Conservation (phyloP, 2,888 invertebrate genomes). For the Hydrotaea cyrtoneurina region DNA sequence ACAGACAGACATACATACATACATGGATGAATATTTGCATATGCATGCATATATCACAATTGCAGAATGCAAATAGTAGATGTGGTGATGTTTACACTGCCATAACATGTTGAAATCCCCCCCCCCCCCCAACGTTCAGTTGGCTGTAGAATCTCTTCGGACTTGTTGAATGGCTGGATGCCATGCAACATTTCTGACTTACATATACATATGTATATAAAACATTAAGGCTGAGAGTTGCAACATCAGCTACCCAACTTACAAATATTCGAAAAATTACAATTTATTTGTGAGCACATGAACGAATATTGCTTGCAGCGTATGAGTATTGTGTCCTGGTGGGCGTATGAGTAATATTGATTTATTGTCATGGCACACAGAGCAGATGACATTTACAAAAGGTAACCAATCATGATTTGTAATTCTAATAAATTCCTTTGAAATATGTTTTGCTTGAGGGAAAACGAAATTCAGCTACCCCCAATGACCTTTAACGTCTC, state of each 20-base stretch:
- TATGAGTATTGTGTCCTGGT: conserved; percentile 2
- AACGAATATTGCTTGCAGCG: neutral
- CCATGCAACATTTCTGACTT: neutral
- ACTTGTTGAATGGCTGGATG: conserved; percentile 16
- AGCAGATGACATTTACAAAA: neutral
- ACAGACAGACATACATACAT: neutral
- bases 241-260: neutral
- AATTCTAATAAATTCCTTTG: neutral
- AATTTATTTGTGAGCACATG: neutral
- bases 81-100: conserved; percentile 9
- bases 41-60: neutral
- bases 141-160: neutral
- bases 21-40: neutral
- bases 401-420: neutral
- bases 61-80: neutral
- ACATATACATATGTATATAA: too few relatives aligned
- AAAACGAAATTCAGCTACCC: neutral
- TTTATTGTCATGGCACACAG: neutral
- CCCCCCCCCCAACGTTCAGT: neutral
- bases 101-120: conserved; percentile 10
- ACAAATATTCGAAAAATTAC: neutral
- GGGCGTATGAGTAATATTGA: conserved; percentile 6
- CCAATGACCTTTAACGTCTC: neutral
- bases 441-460: neutral
- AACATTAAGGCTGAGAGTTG: neutral